Evolutionary conservation across 2,113 vertebrate species (phyloP).

Genomic region (Lontra canadensis): DNA sequence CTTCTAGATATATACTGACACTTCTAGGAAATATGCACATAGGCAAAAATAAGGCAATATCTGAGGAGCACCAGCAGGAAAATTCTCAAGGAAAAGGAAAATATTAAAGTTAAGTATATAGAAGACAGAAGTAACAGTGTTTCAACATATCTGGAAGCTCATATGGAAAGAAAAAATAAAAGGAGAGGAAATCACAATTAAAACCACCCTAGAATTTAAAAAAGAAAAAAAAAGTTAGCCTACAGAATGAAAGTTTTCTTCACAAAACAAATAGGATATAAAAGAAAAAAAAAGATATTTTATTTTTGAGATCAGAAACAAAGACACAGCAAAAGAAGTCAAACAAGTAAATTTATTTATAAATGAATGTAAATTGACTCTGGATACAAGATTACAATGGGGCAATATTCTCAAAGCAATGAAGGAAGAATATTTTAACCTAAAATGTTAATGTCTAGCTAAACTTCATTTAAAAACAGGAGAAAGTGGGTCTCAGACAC

Average conservation of each 20-base stretch:
- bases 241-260: neutral
- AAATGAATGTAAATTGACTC: neutral
- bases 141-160: neutral
- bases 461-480: neutral
- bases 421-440: neutral
- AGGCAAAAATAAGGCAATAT: neutral
- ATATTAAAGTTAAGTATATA: neutral
- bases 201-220: neutral
- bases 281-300: neutral
- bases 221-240: neutral
- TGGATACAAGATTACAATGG: neutral
- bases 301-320: slow-evolving; percentile 21
- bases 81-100: neutral
- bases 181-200: neutral
- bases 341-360: neutral
- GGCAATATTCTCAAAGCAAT: neutral
- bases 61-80: neutral
- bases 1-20: neutral
- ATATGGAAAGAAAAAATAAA: neutral
- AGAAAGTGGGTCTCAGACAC: neutral
- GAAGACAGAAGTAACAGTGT: neutral
- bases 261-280: neutral
- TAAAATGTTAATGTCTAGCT: neutral
- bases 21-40: neutral
- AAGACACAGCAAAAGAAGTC: neutral